Percentiles rank a stretch among this genome's conserved stretches.
phyloP scores from a whole-genome alignment of 2,113 vertebrate species.

The Natator depressus region DNA sequence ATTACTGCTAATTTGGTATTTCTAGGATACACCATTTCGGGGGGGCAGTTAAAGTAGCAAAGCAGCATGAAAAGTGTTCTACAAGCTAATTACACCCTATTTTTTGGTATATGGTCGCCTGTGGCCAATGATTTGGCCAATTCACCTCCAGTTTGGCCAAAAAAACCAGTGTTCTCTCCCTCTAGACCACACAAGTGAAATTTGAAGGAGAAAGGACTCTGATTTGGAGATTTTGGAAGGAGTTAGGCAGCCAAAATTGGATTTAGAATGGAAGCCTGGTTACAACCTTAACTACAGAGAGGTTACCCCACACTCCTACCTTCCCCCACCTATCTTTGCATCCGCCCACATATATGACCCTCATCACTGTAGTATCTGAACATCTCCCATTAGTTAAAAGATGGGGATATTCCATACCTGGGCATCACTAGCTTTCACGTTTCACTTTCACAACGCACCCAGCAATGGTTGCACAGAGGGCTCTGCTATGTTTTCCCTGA shows the following conservation, averaged over 20 bases:
- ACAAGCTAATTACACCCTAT: not conserved
- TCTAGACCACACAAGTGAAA: not conserved
- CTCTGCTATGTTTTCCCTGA: not conserved
- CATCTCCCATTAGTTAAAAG: not conserved
- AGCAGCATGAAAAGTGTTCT: not conserved
- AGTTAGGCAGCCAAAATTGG: not conserved
- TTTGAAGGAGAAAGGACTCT: not conserved
- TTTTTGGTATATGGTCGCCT: not conserved
- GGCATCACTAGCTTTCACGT: fast-evolving
- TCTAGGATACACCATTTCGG: not conserved
- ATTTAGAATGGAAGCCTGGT: not conserved
- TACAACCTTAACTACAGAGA: not conserved
- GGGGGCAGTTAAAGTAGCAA: not conserved
- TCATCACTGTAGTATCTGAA: not conserved
- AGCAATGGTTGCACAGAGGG: too few species aligned
- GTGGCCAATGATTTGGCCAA: not conserved
- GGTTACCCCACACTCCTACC: not conserved
- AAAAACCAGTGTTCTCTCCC: not conserved
- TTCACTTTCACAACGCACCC: not conserved
- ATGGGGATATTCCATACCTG: not conserved
- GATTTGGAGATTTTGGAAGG: not conserved
- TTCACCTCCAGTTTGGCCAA: not conserved
- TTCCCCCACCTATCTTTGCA: not conserved
- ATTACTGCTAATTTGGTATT: not conserved
- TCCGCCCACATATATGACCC: not conserved